These are phyloP conservation scores for Oreortyx pictus DNA, from an alignment of 2,797 vertebrate species.

Conservation along the genomic window DNA sequence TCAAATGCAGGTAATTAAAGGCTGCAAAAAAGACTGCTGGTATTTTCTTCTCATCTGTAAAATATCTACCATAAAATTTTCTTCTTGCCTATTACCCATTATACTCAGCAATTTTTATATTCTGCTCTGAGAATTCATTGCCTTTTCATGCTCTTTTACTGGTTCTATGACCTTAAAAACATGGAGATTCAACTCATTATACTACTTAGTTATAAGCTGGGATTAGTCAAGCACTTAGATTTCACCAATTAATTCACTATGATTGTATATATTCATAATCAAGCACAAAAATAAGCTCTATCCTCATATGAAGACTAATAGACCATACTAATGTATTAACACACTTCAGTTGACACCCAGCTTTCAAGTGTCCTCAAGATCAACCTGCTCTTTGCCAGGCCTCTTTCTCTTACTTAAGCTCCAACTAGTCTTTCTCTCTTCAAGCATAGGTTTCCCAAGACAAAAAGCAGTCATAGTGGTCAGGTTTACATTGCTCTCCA, in stretches of 20 bases:
- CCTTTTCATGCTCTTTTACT: neutral
- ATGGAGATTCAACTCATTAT: neutral
- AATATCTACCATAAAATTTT: neutral
- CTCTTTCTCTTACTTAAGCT: neutral
- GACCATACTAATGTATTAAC: neutral
- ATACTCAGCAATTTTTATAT: neutral
- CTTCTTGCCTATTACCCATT: neutral
- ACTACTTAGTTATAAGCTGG: neutral
- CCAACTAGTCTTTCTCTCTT: neutral
- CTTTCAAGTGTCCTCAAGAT: neutral
- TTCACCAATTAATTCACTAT: constrained; percentile 4
- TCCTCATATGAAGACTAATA: neutral
- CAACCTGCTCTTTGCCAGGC: neutral
- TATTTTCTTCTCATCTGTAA: neutral
- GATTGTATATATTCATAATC: constrained; percentile 2
- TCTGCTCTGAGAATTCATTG: neutral
- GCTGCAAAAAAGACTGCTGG: neutral
- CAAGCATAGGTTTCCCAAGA: neutral
- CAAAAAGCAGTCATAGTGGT: neutral
- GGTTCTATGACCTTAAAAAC: constrained; percentile 30
- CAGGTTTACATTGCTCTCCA: neutral
- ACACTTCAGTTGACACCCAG: neutral
- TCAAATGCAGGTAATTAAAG: neutral
- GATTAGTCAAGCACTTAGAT: constrained; percentile 22
- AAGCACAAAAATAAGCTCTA: constrained; percentile 15